Evolutionary conservation across 2,888 invertebrate genomes (phyloP), one percentile per base, ranked within the genome.

Genomic region (Syritta pipiens): DNA sequence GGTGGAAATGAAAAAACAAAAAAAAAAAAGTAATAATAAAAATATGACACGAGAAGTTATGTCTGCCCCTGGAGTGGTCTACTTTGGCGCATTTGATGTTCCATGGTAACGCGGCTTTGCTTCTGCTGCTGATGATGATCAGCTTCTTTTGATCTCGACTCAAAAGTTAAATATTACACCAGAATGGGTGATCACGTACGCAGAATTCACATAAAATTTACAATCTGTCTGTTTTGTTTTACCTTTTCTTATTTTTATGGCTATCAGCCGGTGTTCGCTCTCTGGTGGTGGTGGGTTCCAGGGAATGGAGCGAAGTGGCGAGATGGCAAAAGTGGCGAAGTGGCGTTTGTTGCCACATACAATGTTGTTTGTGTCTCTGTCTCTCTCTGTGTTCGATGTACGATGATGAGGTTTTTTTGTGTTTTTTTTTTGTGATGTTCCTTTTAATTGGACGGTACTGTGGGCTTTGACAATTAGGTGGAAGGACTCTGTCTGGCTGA

Each of bases 111-210:
- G 40, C 14, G 24, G 51, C 10, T n/a, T n/a, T 53, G 42, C 37
- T 26, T 30, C 19, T 22, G 48, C 22, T 53, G 51, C 14, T 51
- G 12, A 10, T 63, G 35, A 28, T 62, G 79, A 74, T 79, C 79
- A 79, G 74, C 74, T 35, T 68, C 79, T 79, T 67, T 67, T 74
- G 79, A 79, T 79, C 79, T 79, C 62, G 60, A 37, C 19, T 62
- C 49, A 60, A 60, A 74, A 79, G 74, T 79, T 79, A 87, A 87
- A 87, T 86, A 87, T 87, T 86, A 87, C 85, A 86, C 86, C 86
- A 86, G 84, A 85, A 87, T 87, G 87, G 87, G 87, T 86, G 87
- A 87, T 86, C 87, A 87, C 87, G 87, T 86, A 86, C 83, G 79
- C 79, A 79, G 74, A 79, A 79, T 79, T 79, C 79, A 72, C 79